Conservation (phyloP, 2,797 vertebrate species). For the Okamejei kenojei region DNA sequence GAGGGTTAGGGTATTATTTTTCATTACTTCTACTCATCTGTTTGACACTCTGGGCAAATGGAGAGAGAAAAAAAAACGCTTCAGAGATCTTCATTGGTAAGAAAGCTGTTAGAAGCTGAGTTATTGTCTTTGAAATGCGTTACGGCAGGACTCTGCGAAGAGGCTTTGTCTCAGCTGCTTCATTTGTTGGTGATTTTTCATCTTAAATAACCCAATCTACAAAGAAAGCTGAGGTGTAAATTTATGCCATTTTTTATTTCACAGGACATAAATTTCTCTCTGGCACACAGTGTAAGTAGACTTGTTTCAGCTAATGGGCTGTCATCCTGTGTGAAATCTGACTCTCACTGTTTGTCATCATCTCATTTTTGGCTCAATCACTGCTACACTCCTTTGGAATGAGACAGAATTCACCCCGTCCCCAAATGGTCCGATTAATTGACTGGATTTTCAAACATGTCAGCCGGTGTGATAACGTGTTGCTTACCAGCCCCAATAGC, state of each 20-base stretch:
- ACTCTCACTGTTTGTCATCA: conserved; percentile 27
- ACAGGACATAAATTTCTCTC: conserved; percentile 22
- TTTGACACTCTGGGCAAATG: conserved; percentile 24
- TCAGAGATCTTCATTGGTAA: conserved; percentile 8
- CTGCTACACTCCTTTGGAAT: neutral
- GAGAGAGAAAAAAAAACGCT: neutral
- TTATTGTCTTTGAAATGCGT: conserved; percentile 35
- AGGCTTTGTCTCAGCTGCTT: conserved; percentile 25
- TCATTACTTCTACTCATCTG: conserved; percentile 25
- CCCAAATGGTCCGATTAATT: conserved; percentile 12
- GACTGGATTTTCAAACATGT: neutral
- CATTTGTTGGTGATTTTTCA: conserved; percentile 35
- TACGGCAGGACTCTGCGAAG: conserved; percentile 21
- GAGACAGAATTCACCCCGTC: neutral
- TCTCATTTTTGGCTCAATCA: conserved; percentile 19
- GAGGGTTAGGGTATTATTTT: conserved; percentile 17
- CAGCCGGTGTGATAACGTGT: neutral
- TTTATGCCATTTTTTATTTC: conserved; percentile 38
- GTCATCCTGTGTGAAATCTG: conserved; percentile 34
- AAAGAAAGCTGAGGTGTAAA: conserved; percentile 36
- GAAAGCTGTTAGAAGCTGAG: conserved; percentile 35
- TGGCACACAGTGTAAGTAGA: conserved; percentile 14
- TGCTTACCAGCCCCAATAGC: neutral
- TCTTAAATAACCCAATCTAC: conserved; percentile 37
- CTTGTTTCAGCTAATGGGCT: conserved; percentile 37